Evolutionary conservation across 1,140 invertebrate genomes (phyloP).

Genomic region (Ceratosolen solmsi): DNA sequence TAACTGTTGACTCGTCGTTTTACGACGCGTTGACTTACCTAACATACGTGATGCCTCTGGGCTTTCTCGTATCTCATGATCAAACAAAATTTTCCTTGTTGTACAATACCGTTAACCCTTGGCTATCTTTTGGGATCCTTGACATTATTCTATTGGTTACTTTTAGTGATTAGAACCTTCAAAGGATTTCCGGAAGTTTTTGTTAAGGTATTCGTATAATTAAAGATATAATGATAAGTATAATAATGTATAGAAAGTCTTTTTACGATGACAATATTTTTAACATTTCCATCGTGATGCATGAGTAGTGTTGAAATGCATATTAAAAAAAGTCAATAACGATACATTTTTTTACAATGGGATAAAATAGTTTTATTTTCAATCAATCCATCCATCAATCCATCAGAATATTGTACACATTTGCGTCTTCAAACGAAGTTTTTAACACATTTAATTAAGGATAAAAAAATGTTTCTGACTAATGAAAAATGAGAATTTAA

Average conservation of each 20-base stretch:
- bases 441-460: too few species aligned
- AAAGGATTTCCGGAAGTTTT: neutral
- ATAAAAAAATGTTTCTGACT: too few species aligned
- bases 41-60: neutral
- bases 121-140: neutral
- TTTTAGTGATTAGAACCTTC: neutral
- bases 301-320: too few species aligned
- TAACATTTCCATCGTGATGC: too few species aligned
- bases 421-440: too few species aligned
- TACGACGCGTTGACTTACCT: constrained; percentile 27
- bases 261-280: neutral
- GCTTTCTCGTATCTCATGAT: constrained; percentile 10
- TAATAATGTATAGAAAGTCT: neutral
- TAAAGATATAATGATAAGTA: neutral
- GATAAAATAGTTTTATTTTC: too few species aligned
- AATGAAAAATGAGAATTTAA: too few species aligned
- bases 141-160: neutral
- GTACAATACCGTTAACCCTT: neutral
- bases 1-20: constrained; percentile 1
- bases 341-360: too few species aligned
- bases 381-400: too few species aligned
- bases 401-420: too few species aligned
- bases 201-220: neutral
- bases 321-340: too few species aligned
- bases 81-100: constrained; percentile 28